A percentile compares a stretch with the other conserved stretches of the same genome.
These are phyloP conservation scores for Cephus cinctus DNA, from an alignment of 1,140 invertebrate genomes.

Conservation along the genomic window DNA sequence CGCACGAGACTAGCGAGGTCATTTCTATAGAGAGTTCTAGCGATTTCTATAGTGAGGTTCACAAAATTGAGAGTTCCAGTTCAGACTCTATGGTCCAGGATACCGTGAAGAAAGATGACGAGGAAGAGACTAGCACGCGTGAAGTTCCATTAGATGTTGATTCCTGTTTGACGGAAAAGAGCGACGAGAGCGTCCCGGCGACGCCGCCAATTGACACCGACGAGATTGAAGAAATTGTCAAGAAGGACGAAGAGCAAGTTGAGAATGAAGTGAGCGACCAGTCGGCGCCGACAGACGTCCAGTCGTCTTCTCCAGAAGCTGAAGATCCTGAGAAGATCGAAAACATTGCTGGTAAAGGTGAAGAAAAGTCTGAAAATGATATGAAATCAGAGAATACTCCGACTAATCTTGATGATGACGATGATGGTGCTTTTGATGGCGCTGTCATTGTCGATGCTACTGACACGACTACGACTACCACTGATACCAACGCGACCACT, in stretches of 20 bases:
- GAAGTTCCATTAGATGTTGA: constrained; percentile 7
- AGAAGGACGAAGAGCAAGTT: constrained; percentile 15
- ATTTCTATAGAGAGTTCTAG: constrained; percentile 45
- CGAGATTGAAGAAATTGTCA: constrained; percentile 10
- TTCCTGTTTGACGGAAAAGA: constrained; percentile 2
- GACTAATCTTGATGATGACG: too few relatives aligned
- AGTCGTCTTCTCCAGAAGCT: too few relatives aligned
- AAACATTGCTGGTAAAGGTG: not conserved
- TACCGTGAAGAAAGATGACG: constrained; percentile 27
- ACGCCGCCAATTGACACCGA: constrained; percentile 29
- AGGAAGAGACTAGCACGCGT: constrained; percentile 3
- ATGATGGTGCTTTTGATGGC: too few relatives aligned
- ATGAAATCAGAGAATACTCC: too few relatives aligned
- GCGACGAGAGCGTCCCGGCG: constrained; percentile 36
- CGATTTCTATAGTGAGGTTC: constrained; percentile 56
- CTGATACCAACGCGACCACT: too few relatives aligned
- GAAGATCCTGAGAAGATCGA: not conserved
- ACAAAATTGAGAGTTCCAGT: constrained; percentile 40
- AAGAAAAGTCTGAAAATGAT: not conserved
- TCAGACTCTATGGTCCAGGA: constrained; percentile 38
- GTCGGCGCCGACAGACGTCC: not conserved
- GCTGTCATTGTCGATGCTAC: too few relatives aligned
- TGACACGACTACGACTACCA: too few relatives aligned
- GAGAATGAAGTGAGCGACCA: constrained; percentile 9
- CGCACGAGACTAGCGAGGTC: constrained; percentile 44